Conservation (phyloP, 2,797 vertebrate genomes). For the Buphagus erythrorhynchus region DNA sequence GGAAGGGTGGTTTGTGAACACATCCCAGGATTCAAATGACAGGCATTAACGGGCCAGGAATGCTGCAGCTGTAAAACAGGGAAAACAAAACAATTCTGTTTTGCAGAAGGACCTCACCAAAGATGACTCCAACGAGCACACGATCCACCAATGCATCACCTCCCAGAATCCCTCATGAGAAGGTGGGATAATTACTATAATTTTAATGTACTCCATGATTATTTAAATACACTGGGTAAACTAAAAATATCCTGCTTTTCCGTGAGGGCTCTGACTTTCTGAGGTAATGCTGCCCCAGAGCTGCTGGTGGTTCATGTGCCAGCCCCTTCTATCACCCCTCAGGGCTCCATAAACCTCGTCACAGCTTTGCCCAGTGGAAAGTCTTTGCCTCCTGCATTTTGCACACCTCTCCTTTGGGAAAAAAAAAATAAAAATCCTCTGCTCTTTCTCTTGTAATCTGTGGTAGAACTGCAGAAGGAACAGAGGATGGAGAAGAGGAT, state of each 20-base stretch:
- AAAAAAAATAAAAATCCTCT: background rate
- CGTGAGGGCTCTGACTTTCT: background rate
- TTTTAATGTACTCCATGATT: conserved; percentile 55
- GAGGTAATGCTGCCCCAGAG: conserved; percentile 54
- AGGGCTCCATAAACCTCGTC: background rate
- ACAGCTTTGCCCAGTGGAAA: background rate
- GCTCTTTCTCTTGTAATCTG: background rate
- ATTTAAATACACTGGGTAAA: conserved; percentile 48
- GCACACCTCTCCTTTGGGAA: background rate
- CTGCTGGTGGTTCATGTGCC: background rate
- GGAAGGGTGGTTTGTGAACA: background rate
- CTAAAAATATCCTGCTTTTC: conserved; percentile 67
- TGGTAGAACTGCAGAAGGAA: background rate
- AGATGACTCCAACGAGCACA: conserved; percentile 2
- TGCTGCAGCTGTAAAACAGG: background rate
- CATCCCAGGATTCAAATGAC: background rate
- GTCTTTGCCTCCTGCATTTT: background rate
- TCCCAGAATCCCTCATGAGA: conserved; percentile 48
- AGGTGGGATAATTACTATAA: conserved; percentile 73
- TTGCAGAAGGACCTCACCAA: conserved; percentile 11
- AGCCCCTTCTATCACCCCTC: background rate
- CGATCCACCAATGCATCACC: background rate
- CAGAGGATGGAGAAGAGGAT: background rate
- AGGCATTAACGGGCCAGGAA: background rate
- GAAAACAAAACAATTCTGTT: conserved; percentile 29